Conservation (phyloP, 2,888 invertebrate genomes). For the Hirudinaria manillensis region DNA sequence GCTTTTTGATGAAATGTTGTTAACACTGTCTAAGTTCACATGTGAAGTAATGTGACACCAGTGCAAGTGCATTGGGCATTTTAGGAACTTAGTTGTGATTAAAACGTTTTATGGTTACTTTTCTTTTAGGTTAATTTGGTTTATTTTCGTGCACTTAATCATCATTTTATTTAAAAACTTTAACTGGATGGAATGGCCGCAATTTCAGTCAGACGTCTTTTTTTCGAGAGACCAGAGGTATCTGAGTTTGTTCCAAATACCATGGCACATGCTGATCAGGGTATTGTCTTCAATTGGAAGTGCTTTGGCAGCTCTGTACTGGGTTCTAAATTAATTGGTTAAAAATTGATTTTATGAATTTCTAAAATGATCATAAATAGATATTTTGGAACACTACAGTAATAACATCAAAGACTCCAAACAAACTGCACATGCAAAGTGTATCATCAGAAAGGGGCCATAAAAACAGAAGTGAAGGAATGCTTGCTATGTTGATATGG, state of each 20-base stretch:
- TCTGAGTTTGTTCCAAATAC: conserved; percentile 36
- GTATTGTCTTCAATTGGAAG: conserved; percentile 19
- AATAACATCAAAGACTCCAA: not conserved
- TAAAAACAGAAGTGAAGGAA: too few relatives aligned
- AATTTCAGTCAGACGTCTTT: not conserved
- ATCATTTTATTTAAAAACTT: too few relatives aligned
- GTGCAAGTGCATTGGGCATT: too few relatives aligned
- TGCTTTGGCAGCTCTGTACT: conserved; percentile 26
- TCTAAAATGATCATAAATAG: not conserved
- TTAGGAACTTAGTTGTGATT: too few relatives aligned
- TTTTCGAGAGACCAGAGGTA: conserved; percentile 26
- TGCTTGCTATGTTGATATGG: too few relatives aligned
- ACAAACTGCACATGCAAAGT: not conserved
- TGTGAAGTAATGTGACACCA: too few relatives aligned
- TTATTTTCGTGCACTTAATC: too few relatives aligned
- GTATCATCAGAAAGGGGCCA: not conserved
- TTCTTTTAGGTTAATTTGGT: too few relatives aligned
- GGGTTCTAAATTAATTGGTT: not conserved
- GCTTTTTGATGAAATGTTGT: too few relatives aligned
- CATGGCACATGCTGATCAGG: conserved; percentile 34
- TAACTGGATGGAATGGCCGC: too few relatives aligned
- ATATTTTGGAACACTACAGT: not conserved
- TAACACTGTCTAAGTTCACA: too few relatives aligned
- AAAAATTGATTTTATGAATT: not conserved
- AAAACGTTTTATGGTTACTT: too few relatives aligned